Evolutionary conservation across 2,113 vertebrate genomes (phyloP).

Genomic region (Phyllostomus discolor): DNA sequence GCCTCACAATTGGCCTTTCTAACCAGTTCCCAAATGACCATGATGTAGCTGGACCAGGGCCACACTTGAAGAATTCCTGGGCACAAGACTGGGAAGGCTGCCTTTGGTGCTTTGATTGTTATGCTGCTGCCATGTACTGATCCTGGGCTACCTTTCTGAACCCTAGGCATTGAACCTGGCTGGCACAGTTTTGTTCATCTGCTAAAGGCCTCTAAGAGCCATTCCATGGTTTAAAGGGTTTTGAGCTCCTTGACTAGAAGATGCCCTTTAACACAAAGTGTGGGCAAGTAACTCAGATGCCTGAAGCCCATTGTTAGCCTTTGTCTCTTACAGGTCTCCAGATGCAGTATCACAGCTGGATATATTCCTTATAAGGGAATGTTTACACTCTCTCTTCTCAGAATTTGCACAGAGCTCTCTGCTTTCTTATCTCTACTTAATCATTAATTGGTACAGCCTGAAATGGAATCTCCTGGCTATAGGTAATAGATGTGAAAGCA

Average conservation of each 20-base stretch:
- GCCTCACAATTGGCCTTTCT: neutral
- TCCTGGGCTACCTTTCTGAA: neutral
- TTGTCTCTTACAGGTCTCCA: constrained; percentile 13
- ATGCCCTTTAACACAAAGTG: constrained; percentile 6
- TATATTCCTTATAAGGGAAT: constrained; percentile 49
- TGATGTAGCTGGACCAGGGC: neutral
- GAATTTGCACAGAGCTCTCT: constrained; percentile 47
- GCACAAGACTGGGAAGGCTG: neutral
- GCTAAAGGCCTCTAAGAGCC: neutral
- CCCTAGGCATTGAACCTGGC: neutral
- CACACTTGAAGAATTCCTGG: neutral
- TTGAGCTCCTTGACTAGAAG: constrained; percentile 41
- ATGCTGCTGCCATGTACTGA: neutral
- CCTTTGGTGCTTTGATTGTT: neutral
- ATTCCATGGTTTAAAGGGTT: neutral
- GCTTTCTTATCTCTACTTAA: constrained; percentile 58
- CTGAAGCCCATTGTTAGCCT: constrained; percentile 38
- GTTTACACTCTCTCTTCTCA: constrained; percentile 30
- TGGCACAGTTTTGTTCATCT: neutral
- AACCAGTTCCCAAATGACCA: neutral
- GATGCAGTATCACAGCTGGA: constrained; percentile 20
- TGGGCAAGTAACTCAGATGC: neutral
- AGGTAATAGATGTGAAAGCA: constrained; percentile 55
- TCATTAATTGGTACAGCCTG: constrained; percentile 42
- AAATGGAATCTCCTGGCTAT: constrained; percentile 65